Conservation (phyloP, 1,140 invertebrate species). For the Spodoptera frugiperda region DNA sequence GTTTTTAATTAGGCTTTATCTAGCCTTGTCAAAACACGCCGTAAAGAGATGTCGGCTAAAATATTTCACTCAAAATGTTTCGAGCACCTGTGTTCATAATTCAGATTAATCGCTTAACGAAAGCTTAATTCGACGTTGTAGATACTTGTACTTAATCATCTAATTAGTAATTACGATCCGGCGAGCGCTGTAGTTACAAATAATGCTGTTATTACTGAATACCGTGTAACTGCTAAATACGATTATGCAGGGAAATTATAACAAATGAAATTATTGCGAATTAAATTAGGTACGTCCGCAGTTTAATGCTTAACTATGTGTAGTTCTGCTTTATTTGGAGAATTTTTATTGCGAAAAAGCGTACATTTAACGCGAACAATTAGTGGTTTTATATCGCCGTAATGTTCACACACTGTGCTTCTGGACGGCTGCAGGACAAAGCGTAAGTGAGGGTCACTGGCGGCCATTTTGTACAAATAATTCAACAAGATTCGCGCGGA, state of each 20-base stretch:
- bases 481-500: slow-evolving; percentile 75
- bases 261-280: slow-evolving; percentile 50
- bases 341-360: slow-evolving; percentile 56
- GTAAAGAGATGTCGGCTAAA: not conserved
- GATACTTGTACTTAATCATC: slow-evolving; percentile 5
- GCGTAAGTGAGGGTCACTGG: slow-evolving; percentile 58
- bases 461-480: slow-evolving; percentile 75
- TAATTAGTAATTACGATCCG: slow-evolving; percentile 43
- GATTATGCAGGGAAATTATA: slow-evolving; percentile 47
- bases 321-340: slow-evolving; percentile 33
- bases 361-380: slow-evolving; percentile 66
- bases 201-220: slow-evolving; percentile 42
- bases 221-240: slow-evolving; percentile 43
- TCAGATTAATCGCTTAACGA: slow-evolving; percentile 26
- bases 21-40: slow-evolving; percentile 22
- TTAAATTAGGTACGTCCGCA: slow-evolving; percentile 47
- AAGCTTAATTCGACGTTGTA: slow-evolving; percentile 11
- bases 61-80: slow-evolving; percentile 8
- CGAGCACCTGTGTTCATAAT: slow-evolving; percentile 4
- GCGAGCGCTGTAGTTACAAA: slow-evolving; percentile 30
- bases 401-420: slow-evolving; percentile 63
- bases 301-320: slow-evolving; percentile 23
- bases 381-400: slow-evolving; percentile 69
- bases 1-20: slow-evolving; percentile 39
- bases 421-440: slow-evolving; percentile 58